phyloP scores from a whole-genome alignment of 2,888 invertebrate genomes.

The Nemoura dubitans region DNA sequence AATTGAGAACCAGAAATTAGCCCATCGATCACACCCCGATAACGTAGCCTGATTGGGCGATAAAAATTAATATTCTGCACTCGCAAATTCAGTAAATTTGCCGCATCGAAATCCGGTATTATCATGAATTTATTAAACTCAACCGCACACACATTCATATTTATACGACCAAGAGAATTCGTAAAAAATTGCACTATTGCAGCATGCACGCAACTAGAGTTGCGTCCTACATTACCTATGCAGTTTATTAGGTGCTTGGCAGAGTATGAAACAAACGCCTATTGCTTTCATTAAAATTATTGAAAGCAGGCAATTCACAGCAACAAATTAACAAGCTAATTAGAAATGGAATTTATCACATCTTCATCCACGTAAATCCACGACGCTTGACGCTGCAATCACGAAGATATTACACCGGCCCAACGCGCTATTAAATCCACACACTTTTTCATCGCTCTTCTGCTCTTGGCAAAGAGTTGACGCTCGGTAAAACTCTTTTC shows the following conservation, averaged over 20 bases:
- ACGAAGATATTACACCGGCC: no score
- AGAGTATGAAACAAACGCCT: neutral
- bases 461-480: no score
- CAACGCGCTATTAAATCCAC: no score
- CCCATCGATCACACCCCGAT: neutral
- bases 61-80: neutral
- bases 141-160: neutral
- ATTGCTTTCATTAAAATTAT: conserved; percentile 7
- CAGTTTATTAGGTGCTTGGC: neutral
- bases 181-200: neutral
- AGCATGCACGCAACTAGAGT: neutral
- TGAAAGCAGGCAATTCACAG: neutral
- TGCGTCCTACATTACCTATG: neutral
- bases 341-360: neutral
- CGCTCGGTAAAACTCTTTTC: neutral
- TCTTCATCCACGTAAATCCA: neutral
- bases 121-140: neutral
- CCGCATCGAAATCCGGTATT: neutral
- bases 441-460: no score
- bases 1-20: neutral
- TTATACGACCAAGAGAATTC: neutral
- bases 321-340: neutral
- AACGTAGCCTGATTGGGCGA: neutral
- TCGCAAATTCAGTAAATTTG: neutral
- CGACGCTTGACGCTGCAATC: neutral